These are phyloP conservation scores for Helicoverpa zea DNA, from an alignment of 1,140 invertebrate species.

Conservation along the genomic window DNA sequence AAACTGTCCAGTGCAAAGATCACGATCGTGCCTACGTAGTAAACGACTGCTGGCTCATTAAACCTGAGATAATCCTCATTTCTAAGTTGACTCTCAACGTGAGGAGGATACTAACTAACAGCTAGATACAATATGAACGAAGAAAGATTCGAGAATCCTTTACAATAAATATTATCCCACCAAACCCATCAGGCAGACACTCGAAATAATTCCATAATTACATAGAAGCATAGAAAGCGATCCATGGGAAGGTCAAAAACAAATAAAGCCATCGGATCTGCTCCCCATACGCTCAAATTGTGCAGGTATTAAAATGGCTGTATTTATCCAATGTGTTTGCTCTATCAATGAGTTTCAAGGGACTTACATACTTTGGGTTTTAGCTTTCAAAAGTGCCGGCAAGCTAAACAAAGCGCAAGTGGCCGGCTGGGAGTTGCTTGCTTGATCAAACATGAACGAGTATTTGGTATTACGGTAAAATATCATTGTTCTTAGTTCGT, in stretches of 20 bases:
- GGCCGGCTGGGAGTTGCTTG: conserved; percentile 72
- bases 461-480: conserved; percentile 76
- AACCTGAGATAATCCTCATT: conserved; percentile 27
- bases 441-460: conserved; percentile 75
- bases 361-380: conserved; percentile 84
- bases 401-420: conserved; percentile 76
- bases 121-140: not conserved
- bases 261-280: conserved; percentile 73
- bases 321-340: conserved; percentile 79
- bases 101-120: conserved; percentile 17
- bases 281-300: conserved; percentile 82
- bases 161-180: conserved; percentile 20
- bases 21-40: conserved; percentile 31
- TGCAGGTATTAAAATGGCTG: conserved; percentile 78
- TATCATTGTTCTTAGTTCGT: conserved; percentile 70
- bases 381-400: conserved; percentile 84
- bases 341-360: conserved; percentile 80
- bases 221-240: conserved; percentile 54
- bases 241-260: conserved; percentile 69
- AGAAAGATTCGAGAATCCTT: not conserved
- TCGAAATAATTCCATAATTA: conserved; percentile 47
- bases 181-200: conserved; percentile 16
- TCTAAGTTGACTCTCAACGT: conserved; percentile 30
- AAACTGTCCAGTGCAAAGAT: conserved; percentile 32
- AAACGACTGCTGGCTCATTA: conserved; percentile 31